Base-by-base conservation (phyloP, 2,113 vertebrate genomes). In the Tautogolabrus adspersus region DNA sequence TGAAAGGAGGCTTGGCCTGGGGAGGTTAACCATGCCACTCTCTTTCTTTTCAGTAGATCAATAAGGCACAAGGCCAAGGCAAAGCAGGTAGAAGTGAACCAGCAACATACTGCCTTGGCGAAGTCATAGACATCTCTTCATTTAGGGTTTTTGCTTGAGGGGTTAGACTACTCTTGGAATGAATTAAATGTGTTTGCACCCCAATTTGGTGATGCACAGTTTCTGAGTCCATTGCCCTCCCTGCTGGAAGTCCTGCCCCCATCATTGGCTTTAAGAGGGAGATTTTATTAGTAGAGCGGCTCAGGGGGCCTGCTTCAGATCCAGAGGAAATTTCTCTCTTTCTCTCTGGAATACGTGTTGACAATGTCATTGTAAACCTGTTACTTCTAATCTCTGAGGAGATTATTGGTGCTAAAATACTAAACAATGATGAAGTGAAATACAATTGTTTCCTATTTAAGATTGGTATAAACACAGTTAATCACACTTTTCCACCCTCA, bases 51-150 rank as follows among this genome's bases (percentile, higher is more conserved):
- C 69, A 62, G 72, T 57, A 65, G 75, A 89, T 92, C 85, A 64
- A 93, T 94, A 86, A 87, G 76, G 81, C 72, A 65, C 79, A 66
- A 78, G 87, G 83, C 87, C 72, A 89, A 80, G 59, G 73, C 88
- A 82, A 80, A 62, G 72, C 63, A 77, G 63, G 79, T 54, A 55
- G 44, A 79, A 77, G 84, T 60, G 64, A 85, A 71, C 75, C 59
- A 67, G 62, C 19, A 16, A 84, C 22, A 47, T 61, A 64, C 62
- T 79, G 74, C 77, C 66, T 62, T 79, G 75, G 87, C 75, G 76
- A 87, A 87, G 66, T 82, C 66, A 67, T 30, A 83, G n/a, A 81
- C 69, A 72, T 80, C 7, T 46, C 76, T 88, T 80, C 81, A 81
- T 89, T 88, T 74, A 65, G 59, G 66, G 73, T 77, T 83, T 47